Base-by-base conservation (phyloP, 2,113 vertebrate species). In the Myocastor coypus region DNA sequence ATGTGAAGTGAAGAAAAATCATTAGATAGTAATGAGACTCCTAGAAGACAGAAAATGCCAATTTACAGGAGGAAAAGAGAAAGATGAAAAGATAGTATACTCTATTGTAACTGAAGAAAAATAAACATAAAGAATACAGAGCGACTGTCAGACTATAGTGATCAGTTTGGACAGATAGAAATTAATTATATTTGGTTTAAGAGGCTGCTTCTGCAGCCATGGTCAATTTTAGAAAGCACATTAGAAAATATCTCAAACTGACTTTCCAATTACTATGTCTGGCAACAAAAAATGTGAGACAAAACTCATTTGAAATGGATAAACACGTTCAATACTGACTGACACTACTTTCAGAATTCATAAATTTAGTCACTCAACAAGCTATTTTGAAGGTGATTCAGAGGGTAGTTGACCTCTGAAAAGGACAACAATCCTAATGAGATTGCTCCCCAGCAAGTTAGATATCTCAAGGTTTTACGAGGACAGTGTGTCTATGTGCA, bases 161-260 rank as follows among this genome's bases (percentile, higher is more conserved):
- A 98, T 98, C 97, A 98, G 84, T 81, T 81, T 96, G 98, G 98
- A 98, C 98, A 98, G 98, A 98, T 95, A 98, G 97, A 98, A 98
- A 98, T 98, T 98, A 98, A 98, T 99, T 98, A 97, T 98, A 97
- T 98, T 98, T 98, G 98, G 95, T 98, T 98, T 98, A 98, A 98
- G 97, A 98, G 98, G 96, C 97, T 98, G 93, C 89, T 94, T 97
- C 90, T 98, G 93, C 95, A 98, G 97, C 91, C 94, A 92, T 98
- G 98, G 98, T 98, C 98, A 98, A 97, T 98, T 98, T 98, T 97
- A 95, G 95, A 97, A 97, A 97, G 89, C 95, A 98, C 97, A 96
- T 98, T 97, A 98, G 96, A 98, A 97, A 97, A 98, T 98, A 98
- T 97, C 97, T 98, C 98, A 98, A 96, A 97, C 97, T 98, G 97